Percentiles rank a stretch among this genome's conserved stretches.
Evolutionary conservation across 1,140 invertebrate species (phyloP).

Genomic region (Drosophila saltans): DNA sequence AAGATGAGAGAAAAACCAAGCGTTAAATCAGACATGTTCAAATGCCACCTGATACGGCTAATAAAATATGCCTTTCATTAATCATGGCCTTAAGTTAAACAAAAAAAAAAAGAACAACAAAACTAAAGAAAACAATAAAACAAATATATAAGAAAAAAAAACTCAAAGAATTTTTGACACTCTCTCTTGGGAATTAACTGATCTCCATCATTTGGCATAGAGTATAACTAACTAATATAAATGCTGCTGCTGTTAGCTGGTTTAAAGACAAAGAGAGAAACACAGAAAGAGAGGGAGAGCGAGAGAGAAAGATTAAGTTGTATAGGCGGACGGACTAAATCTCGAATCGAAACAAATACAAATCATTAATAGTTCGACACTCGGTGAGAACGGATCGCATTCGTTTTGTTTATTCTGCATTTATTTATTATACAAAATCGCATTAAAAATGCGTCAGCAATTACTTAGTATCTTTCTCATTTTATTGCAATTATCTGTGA

Average conservation of each 20-base stretch:
- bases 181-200: neutral
- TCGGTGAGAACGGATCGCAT: constrained; percentile 40
- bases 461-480: constrained; percentile 27
- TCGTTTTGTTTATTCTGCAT: constrained; percentile 17
- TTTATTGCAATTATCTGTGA: neutral
- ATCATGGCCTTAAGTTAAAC: constrained; percentile 28
- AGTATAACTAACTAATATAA: neutral
- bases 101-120: neutral
- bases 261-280: neutral
- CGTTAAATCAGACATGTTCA: neutral
- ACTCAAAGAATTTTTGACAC: neutral
- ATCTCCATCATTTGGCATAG: neutral
- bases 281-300: no score
- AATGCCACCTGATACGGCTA: constrained; percentile 10
- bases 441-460: constrained; percentile 27
- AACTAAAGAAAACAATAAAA: neutral
- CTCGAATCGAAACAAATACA: constrained; percentile 2
- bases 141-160: neutral
- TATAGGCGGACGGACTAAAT: constrained; percentile 16
- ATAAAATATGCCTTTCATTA: constrained; percentile 36
- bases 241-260: neutral
- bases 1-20: constrained; percentile 18
- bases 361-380: constrained; percentile 45
- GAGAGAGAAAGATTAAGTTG: neutral
- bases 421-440: constrained; percentile 8